Evolutionary conservation across 1,140 invertebrate species (phyloP).

Genomic region (Psix sp.): DNA sequence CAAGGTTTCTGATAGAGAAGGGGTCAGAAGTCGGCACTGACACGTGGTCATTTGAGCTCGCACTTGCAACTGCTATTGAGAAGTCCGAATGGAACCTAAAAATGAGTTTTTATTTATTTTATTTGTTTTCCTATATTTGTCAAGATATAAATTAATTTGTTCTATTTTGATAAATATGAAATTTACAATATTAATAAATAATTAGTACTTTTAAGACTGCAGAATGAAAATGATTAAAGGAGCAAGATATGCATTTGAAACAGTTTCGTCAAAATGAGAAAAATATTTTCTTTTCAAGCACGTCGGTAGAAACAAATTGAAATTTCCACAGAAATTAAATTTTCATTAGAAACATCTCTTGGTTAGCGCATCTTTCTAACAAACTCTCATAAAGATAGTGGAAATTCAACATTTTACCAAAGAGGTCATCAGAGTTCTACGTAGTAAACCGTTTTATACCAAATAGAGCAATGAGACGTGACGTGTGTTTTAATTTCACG

Average conservation of each 20-base stretch:
- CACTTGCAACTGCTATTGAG: slow-evolving; percentile 74
- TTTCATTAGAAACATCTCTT: slow-evolving; percentile 33
- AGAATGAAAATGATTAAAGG: too few relatives aligned
- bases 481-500: too few relatives aligned
- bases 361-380: slow-evolving; percentile 18
- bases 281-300: slow-evolving; percentile 16
- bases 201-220: too few relatives aligned
- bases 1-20: slow-evolving; percentile 72
- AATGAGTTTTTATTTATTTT: neutral
- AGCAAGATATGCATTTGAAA: too few relatives aligned
- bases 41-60: slow-evolving; percentile 73
- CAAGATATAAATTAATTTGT: too few relatives aligned
- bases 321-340: slow-evolving; percentile 33
- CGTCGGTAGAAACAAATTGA: slow-evolving; percentile 5
- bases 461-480: too few relatives aligned
- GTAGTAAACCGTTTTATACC: too few relatives aligned
- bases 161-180: too few relatives aligned
- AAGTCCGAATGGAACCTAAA: slow-evolving; percentile 74
- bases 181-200: too few relatives aligned
- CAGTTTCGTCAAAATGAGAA: neutral
- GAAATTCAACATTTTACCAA: slow-evolving; percentile 25
- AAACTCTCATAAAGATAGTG: slow-evolving; percentile 10
- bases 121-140: too few relatives aligned
- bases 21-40: slow-evolving; percentile 73
- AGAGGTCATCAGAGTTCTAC: slow-evolving; percentile 16